Evolutionary conservation across 2,888 invertebrate species (phyloP).

Genomic region (Odontocerum albicorne): DNA sequence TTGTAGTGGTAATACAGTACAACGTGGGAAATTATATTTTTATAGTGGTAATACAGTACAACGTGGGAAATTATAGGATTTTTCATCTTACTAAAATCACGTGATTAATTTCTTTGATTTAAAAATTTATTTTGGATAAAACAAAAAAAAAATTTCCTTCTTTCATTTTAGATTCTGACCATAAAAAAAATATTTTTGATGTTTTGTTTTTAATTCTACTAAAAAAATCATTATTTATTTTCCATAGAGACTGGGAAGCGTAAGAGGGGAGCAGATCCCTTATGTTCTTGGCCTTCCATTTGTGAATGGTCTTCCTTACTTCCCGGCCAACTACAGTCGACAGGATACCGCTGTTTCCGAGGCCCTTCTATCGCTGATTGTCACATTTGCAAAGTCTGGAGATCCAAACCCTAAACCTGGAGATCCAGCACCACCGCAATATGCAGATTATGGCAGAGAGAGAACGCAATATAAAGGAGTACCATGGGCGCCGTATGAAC

Average conservation of each 20-base stretch:
- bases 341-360: constrained; percentile 76
- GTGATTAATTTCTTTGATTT: too few species aligned
- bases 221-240: too few species aligned
- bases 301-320: constrained; percentile 65
- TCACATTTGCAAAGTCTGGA: constrained; percentile 79
- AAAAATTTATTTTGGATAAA: background rate
- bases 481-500: constrained; percentile 79
- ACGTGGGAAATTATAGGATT: too few species aligned
- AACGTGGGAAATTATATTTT: too few species aligned
- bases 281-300: constrained; percentile 77
- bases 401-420: constrained; percentile 64
- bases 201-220: background rate
- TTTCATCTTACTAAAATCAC: too few species aligned
- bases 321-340: constrained; percentile 71
- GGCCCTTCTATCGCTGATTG: constrained; percentile 71
- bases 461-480: constrained; percentile 62
- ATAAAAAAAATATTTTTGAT: too few species aligned
- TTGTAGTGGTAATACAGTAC: too few species aligned
- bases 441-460: constrained; percentile 61
- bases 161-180: background rate
- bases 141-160: background rate
- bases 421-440: constrained; percentile 46
- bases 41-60: too few species aligned
- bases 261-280: constrained; percentile 73
- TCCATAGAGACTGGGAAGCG: constrained; percentile 70